Conservation (phyloP, 2,797 vertebrate genomes). For the Tangara arthus region DNA sequence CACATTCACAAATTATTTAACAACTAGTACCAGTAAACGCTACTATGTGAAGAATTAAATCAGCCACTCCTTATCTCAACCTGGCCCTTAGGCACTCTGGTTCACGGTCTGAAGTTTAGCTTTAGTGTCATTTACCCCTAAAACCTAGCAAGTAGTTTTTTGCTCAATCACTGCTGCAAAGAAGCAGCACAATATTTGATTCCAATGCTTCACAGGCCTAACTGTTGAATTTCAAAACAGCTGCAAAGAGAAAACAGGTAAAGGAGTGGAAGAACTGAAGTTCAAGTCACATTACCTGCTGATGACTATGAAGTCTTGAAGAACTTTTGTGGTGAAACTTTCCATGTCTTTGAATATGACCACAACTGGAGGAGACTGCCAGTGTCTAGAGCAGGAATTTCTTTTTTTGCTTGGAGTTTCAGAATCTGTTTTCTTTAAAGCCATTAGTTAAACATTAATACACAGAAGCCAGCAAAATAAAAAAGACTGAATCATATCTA, state of each 20-base stretch:
- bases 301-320: constrained; percentile 92
- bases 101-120: background rate
- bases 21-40: background rate
- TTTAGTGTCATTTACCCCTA: background rate
- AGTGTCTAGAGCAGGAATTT: constrained; percentile 57
- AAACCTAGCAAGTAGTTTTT: background rate
- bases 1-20: background rate
- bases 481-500: background rate
- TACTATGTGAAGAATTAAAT: background rate
- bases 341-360: constrained; percentile 94
- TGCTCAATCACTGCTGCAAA: background rate
- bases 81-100: background rate
- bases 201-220: background rate
- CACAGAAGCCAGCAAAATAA: background rate
- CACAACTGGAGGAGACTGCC: constrained; percentile 83
- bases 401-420: constrained; percentile 79
- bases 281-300: constrained; percentile 82
- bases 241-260: background rate
- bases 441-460: background rate
- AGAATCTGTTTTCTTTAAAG: constrained; percentile 56
- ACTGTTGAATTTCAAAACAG: background rate
- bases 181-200: background rate
- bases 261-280: background rate
- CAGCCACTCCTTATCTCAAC: background rate
- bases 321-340: constrained; percentile 87